Base-by-base conservation (phyloP, 2,888 invertebrate species). In the Nomada ruficornis region DNA sequence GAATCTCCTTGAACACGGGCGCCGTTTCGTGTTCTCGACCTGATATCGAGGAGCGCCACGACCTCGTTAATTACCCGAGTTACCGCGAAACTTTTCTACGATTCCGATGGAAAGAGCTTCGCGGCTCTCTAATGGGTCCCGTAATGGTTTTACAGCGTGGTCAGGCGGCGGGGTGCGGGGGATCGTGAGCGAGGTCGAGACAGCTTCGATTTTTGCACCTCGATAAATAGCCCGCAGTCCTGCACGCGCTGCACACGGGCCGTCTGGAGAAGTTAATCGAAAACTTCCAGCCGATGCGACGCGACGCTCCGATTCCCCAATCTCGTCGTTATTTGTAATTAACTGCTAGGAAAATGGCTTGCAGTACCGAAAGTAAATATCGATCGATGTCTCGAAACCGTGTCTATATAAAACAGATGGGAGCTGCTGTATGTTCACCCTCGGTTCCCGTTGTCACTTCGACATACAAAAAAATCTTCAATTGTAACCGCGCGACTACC, bases 41-140 rank as follows among this genome's bases (percentile, higher is more conserved):
- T 87, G 87, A 89, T 90, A 90, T 90, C 89, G 74, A 76, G 82
- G 89, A 90, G 88, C 87, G 87, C 84, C 85, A 88, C 89, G 88
- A 85, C 84, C 90, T 90, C 91, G 88, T 91, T 91, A 91, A 91
- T 91, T 91, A 91, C 90, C 89, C 86, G 88, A 87, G 87, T 90
- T 90, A 89, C 91, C 89, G 86, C 89, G 86, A 88, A 91, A 91
- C 89, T 90, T 91, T 90, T 90, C 89, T 85, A 88, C 88, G 89
- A 91, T 88, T 85, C 68, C 91, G 82, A 89, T 79, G 87, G 83
- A 83, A 86, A 85, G 85, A 86, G 86, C 83, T 86, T 80, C 69
- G 64, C 80, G 75, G 83, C 68, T 85, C 88, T 80, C 86, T 89
- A 90, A 91, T 91, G 89, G 90, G 87, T 85, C 84, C 70, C 68